phyloP scores from a whole-genome alignment of 35 echinoderm and acorn worm genomes.

The Ophiothrix spiculata region DNA sequence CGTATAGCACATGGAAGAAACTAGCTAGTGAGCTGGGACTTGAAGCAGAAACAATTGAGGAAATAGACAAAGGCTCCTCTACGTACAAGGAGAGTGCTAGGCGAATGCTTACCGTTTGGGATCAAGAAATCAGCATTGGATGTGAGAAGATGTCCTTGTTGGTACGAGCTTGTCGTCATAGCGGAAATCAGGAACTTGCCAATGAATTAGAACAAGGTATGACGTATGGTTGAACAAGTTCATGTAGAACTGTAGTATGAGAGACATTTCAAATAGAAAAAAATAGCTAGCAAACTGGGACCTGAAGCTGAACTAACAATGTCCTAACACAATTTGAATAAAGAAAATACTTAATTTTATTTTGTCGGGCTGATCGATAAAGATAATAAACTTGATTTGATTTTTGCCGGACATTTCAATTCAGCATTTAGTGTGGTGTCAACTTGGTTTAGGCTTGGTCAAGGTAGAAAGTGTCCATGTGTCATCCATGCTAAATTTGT shows the following conservation, averaged over 20 bases:
- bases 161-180: not conserved
- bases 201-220: constrained; percentile 29
- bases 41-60: not conserved
- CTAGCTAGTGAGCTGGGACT: not conserved
- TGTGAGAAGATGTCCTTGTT: constrained; percentile 9
- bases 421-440: too few species aligned
- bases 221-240: not conserved
- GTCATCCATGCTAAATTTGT: too few species aligned
- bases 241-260: not conserved
- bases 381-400: not conserved
- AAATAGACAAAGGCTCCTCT: not conserved
- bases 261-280: not conserved
- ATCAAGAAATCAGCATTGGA: not conserved
- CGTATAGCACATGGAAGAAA: not conserved
- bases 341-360: not conserved
- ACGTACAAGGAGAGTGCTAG: not conserved
- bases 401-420: too few species aligned
- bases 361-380: not conserved
- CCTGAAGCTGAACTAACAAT: not conserved
- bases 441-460: too few species aligned
- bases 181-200: not conserved
- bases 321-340: not conserved
- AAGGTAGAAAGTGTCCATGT: too few species aligned
- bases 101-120: not conserved
- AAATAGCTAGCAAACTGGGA: not conserved